A percentile compares a stretch with the other conserved stretches of the same genome.
Evolutionary conservation across 2,797 vertebrate genomes (phyloP).

Genomic region (Coreius guichenoti): DNA sequence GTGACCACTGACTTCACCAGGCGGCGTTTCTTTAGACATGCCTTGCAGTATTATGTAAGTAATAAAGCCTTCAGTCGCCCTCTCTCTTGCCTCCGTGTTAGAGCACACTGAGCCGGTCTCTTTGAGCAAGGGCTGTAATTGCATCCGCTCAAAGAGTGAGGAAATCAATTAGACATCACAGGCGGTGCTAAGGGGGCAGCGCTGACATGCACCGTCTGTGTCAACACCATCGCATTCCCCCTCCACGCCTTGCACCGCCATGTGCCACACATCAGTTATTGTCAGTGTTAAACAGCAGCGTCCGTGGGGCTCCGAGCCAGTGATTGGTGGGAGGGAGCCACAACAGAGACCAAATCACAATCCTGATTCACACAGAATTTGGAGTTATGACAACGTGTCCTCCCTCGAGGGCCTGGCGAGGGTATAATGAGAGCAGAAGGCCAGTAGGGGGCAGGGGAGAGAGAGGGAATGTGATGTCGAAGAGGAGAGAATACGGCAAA

Average conservation of each 20-base stretch:
- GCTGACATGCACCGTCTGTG: constrained; percentile 17
- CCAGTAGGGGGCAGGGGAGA: constrained; percentile 37
- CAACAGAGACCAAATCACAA: constrained; percentile 24
- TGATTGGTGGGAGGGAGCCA: constrained; percentile 27
- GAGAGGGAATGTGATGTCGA: not conserved
- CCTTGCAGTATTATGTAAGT: constrained; percentile 34
- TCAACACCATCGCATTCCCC: constrained; percentile 24
- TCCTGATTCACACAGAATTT: not conserved
- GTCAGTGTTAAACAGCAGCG: constrained; percentile 27
- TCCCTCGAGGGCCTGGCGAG: not conserved
- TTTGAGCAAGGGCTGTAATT: constrained; percentile 43
- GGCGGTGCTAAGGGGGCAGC: constrained; percentile 33
- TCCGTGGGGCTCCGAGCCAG: constrained; percentile 25
- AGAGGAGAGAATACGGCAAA: constrained; percentile 58
- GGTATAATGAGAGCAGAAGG: constrained; percentile 5
- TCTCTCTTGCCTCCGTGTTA: constrained; percentile 26
- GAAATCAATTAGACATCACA: constrained; percentile 55
- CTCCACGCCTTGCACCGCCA: not conserved
- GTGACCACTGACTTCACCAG: constrained; percentile 10
- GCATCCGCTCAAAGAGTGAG: constrained; percentile 42
- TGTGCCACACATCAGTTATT: constrained; percentile 14
- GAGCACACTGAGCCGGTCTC: constrained; percentile 16
- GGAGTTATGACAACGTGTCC: constrained; percentile 27
- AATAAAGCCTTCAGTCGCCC: constrained; percentile 26
- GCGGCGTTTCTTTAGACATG: constrained; percentile 19